These are phyloP conservation scores for Climacteris rufus DNA, from an alignment of 2,113 vertebrate genomes.

Conservation along the genomic window DNA sequence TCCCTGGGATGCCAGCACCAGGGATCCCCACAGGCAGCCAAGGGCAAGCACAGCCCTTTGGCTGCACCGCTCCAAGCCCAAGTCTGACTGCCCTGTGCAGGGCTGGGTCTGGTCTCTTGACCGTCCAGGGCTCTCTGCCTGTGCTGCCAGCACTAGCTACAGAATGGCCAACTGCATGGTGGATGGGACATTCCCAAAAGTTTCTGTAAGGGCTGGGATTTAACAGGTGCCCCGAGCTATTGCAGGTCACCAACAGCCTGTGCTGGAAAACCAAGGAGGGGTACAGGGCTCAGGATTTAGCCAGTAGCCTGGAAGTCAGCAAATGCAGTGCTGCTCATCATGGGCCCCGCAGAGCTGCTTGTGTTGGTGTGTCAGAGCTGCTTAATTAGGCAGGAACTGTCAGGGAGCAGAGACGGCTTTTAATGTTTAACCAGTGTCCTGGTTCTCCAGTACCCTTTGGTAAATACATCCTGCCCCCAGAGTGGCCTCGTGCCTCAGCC, in stretches of 20 bases:
- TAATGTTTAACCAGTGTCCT: neutral
- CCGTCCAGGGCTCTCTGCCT: neutral
- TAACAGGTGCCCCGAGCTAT: neutral
- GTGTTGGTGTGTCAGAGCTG: accelerated
- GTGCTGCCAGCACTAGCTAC: neutral
- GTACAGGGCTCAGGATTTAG: accelerated
- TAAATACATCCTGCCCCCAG: accelerated
- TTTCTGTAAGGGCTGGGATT: neutral
- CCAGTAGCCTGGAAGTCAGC: neutral
- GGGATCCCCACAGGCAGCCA: accelerated
- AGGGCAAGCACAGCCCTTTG: neutral
- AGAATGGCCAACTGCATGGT: accelerated
- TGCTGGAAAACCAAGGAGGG: neutral
- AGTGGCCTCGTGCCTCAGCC: neutral
- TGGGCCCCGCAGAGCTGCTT: accelerated
- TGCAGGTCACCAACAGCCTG: accelerated
- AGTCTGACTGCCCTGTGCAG: neutral
- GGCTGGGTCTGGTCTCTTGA: neutral
- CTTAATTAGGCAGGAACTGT: neutral
- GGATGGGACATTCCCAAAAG: neutral
- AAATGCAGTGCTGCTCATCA: neutral
- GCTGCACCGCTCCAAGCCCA: neutral
- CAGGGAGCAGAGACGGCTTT: neutral
- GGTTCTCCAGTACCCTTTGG: neutral
- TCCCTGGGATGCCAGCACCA: too few species aligned